Base-by-base conservation (phyloP, 1,140 invertebrate species). In the Lithobius niger region DNA sequence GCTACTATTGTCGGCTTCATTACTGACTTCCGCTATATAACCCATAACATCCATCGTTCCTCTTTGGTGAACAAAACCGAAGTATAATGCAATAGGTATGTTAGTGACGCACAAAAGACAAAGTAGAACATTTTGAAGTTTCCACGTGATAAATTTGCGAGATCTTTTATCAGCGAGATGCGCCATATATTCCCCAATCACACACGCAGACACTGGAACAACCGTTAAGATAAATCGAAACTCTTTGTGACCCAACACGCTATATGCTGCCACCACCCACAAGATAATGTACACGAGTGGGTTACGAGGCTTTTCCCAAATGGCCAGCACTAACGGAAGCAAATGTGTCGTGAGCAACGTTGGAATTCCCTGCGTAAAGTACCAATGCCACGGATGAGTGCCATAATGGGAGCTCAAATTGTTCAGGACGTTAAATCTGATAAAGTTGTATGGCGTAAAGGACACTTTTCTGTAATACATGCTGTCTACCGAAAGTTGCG, bases 211-310 rank as follows among this genome's bases (percentile, higher is more conserved):
- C 52, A 94, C 74, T 0, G 92, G 92, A 44, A 94, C 64, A 3
- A 95, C 66, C 1, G 89, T 85, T 15, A 92, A 67, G 21, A 97
- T 68, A 67, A 98, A 97, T 27, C 93, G 74, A 67, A 95, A 90
- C 71, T 97, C 94, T 70, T 97, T 98, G 67, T 98, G 93, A 1
- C 82, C 72, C 18, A 95, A 69, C 6, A 82, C 74, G 64, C 90
- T 90, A 61, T 65, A 76, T 68, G 43, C n/a, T n/a, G n/a, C n/a
- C n/a, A n/a, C n/a, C n/a, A n/a, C n/a, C n/a, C n/a, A n/a, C n/a
- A n/a, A 40, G 31, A 40, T 10, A 18, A 40, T 40, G 10, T 40
- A 18, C 18, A 40, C 10, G 18, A 40, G 18, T 40, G 18, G 18
- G 18, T 40, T 10, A 26, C 24, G 57, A 27, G 47, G 40, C n/a